Base-by-base conservation (phyloP, 1,140 invertebrate species). In the Drosophila ironensis region DNA sequence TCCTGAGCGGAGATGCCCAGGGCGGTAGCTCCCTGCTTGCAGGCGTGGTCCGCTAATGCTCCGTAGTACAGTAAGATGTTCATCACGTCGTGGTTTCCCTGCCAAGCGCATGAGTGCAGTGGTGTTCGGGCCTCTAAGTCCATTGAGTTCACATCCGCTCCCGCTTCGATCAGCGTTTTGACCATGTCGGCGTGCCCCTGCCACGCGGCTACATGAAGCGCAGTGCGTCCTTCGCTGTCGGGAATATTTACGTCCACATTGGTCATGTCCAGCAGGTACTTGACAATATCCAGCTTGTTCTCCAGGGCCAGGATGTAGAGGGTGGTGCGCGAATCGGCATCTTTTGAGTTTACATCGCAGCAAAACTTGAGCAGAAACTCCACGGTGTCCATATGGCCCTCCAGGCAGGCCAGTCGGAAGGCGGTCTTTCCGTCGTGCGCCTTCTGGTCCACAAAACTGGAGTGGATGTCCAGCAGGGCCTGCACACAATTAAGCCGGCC, bases 361-460 rank as follows among this genome's bases (percentile, higher is more conserved):
- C 95, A 95, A 56, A 94, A 92, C 42, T 92, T 90, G 14, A 96
- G 86, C 27, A 98, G 90, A 28, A 94, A 92, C 64, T 94, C 92
- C 3, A 97, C 95, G 9, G 96, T 94, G 52, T 96, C 94, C 81
- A 95, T 94, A 90, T 98, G 97, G 0, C 96, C 88, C 52, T 90
- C 89, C 5, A 90, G 37, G 9, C 89, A 90, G 8, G 89, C 88
- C 9, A 90, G 94, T 91, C 97, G 93, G n/a, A 99, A 92, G 0
- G 98, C 96, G 3, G 97, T 98, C 91, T 97, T 97, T 3, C 97
- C 97, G 90, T 98, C 97, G 88, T 98, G 96, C 17, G 97, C 96
- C 44, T 94, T 92, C 82, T 97, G 96, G 91, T 98, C 96, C 3
- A 97, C 95, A 46, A 90, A 90, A 12, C 76, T 77, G 3, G 77